Base-by-base conservation (phyloP, 2,888 invertebrate species). In the Drepana falcataria region DNA sequence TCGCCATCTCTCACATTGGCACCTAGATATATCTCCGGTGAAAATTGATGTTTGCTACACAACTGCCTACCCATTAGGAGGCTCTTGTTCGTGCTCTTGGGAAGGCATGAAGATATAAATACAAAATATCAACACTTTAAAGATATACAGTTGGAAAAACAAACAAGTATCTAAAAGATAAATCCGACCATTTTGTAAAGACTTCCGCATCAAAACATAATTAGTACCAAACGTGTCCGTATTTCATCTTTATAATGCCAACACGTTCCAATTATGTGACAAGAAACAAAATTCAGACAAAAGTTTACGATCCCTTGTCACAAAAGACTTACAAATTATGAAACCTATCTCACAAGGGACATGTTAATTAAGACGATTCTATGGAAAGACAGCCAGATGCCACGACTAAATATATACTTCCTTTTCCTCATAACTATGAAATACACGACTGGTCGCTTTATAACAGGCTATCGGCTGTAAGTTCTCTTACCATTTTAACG, bases 391-490 rank as follows among this genome's bases (percentile, higher is more conserved):
- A 73, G 76, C 83, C 90, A 90, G 90, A 90, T 90, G 90, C 87
- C 83, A 69, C 78, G 60, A 77, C 87, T 85, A 88, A 87, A 90
- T 88, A 90, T 89, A 89, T 69, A 87, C 90, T 87, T 90, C 89
- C 90, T 84, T 87, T 86, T 89, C 87, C 87, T 78, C 85, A 89
- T 89, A 89, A 84, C 89, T 89, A 86, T 83, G 87, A 88, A 87
- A 87, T 85, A 83, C 81, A 78, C 75, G 72, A 67, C 79, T 79
- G 81, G 73, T 74, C 79, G 73, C 78, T 83, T 83, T 83, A 85
- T 85, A 88, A 83, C 87, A 80, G 79, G 79, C 87, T 84, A 86
- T 89, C 82, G 85, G 75, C 71, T 81, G 80, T 82, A 79, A 81
- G 78, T 81, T 73, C 69, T 79, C 73, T 71, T 69, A 68, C 89